Base-by-base conservation (phyloP, 2,797 vertebrate genomes). In the Halcyon smyrnensis region DNA sequence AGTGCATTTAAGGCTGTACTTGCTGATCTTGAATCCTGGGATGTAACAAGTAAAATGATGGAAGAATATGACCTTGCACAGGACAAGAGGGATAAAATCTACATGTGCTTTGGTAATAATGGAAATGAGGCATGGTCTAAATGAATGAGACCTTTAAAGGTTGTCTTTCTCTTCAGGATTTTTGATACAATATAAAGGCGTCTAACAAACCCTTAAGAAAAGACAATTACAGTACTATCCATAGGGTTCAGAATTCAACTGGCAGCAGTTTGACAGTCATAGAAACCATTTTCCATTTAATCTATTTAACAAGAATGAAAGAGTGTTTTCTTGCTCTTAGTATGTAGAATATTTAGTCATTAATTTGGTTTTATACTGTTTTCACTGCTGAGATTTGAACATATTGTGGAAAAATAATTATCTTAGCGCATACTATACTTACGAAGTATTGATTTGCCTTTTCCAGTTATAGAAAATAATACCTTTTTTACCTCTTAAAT, bases 381-480 rank as follows among this genome's bases (percentile, higher is more conserved):
- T 90, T 95, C 84, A 89, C 69, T 88, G 94, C 39, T 93, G 76
- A 80, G 80, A 96, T 67, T 95, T 82, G 86, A 94, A 87, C 56
- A 74, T 95, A 88, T 93, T 97, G 84, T 97, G 86, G 91, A 94
- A 97, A 97, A 96, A 97, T 97, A 98, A 97, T 98, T 97, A 88
- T 97, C 88, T 83, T 95, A 93, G 87, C 9, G 1, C 64, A 91
- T 70, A 65, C 71, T 30, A 21, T 94, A 96, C 96, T 97, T 95
- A 94, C 20, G 48, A 97, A 95, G 70, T 95, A 96, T 94, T 96
- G 96, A 87, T 95, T 95, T 86, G 84, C 94, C 73, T 97, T 96
- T 97, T 88, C 57, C 79, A 89, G 84, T 83, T 96, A 63, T 25
- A 94, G 89, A 96, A 96, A 95, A 97, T 17, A 34, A 54, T 78